A percentile compares a stretch with the other conserved stretches of the same genome.
These are phyloP conservation scores for Odocoileus virginianus DNA, from an alignment of 2,113 vertebrate genomes.

Conservation along the genomic window DNA sequence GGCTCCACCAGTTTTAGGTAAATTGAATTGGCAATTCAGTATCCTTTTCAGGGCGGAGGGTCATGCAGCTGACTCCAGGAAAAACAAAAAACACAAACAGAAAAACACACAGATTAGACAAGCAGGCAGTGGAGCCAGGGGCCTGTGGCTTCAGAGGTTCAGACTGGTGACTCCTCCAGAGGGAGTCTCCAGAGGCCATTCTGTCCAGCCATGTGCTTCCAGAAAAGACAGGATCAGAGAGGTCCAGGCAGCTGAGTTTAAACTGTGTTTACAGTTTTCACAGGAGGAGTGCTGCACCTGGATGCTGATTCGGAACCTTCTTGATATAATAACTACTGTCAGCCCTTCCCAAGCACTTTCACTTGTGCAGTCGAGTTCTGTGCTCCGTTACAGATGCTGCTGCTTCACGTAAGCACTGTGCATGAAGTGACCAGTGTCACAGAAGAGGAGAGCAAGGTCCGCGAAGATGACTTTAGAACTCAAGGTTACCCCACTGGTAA, in stretches of 20 bases:
- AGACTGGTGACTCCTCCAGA: background rate
- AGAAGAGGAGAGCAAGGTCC: background rate
- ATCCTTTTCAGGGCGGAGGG: slow-evolving; percentile 62
- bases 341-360: background rate
- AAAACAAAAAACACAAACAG: slow-evolving; percentile 28
- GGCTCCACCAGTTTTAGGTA: slow-evolving; percentile 75
- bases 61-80: slow-evolving; percentile 40
- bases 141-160: background rate
- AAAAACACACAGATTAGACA: slow-evolving; percentile 25
- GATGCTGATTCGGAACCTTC: background rate
- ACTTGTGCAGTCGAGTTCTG: fast-evolving
- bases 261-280: background rate
- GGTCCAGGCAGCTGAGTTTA: background rate
- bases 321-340: background rate
- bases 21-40: slow-evolving; percentile 71
- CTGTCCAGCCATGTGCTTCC: background rate
- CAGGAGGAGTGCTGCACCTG: background rate
- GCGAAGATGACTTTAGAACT: background rate
- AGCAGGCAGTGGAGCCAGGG: background rate
- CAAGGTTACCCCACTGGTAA: background rate
- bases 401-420: background rate
- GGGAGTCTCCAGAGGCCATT: background rate
- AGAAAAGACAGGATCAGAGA: background rate
- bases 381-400: background rate
- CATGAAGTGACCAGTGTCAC: no score